Conservation (phyloP, 2,113 vertebrate genomes). For the Gopherus flavomarginatus region DNA sequence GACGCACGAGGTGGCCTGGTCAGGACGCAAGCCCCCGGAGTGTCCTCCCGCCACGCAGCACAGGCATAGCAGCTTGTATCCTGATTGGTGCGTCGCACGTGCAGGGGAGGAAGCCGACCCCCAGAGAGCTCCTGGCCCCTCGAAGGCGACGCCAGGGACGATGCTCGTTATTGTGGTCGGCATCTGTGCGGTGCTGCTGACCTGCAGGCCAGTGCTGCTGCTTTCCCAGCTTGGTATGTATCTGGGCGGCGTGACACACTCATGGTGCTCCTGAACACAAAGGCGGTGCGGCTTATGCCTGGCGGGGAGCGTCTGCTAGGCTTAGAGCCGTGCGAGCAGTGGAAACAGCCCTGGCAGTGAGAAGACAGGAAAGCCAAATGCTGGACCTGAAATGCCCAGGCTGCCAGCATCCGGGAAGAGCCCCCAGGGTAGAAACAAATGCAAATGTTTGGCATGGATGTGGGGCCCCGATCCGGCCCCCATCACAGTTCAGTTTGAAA, state of each 20-base stretch:
- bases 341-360: neutral
- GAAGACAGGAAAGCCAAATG: neutral
- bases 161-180: neutral
- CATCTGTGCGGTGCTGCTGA: neutral
- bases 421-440: neutral
- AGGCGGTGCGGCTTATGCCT: fast-evolving
- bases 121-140: neutral
- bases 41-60: neutral
- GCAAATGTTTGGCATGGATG: neutral
- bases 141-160: fast-evolving
- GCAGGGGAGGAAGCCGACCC: neutral
- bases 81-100: neutral
- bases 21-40: too few species aligned
- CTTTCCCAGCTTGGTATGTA: constrained; percentile 34
- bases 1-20: too few species aligned
- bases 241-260: fast-evolving
- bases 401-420: neutral
- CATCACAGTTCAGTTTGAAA: too few species aligned
- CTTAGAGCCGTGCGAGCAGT: neutral
- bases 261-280: neutral
- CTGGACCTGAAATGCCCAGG: neutral
- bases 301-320: neutral
- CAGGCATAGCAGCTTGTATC: neutral
- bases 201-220: neutral
- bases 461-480: neutral